Evolutionary conservation across 1,140 invertebrate species (phyloP), one percentile per base, ranked within the genome.

Genomic region (Probaryconus sp.): DNA sequence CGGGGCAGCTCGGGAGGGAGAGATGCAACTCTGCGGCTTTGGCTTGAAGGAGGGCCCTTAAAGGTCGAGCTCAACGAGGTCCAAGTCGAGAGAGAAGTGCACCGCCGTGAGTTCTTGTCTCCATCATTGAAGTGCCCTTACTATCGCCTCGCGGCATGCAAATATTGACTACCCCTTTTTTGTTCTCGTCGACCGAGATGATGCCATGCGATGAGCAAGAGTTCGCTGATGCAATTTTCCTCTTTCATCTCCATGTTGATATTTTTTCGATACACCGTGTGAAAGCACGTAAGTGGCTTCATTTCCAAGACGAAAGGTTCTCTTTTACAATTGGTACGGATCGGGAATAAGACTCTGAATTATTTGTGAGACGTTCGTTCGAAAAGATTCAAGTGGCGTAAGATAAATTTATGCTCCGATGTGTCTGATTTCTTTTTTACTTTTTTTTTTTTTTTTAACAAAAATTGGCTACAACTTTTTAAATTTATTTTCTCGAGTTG

Each of bases 91-190:
- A 20, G 5, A 75, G 60, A 74, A 61, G 65, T 58, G 68, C 61
- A 76, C 60, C n/a, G 63, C 18, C 64, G 77, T 63, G 60, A 67
- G 73, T 84, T 82, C 80, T 83, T 81, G 81, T 79, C 74, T 80
- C 72, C 50, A n/a, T 56, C 61, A 73, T 73, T 79, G 53, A 70
- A 84, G 84, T 79, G 76, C 80, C 77, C 84, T 86, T 80, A 58
- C 76, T 65, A 78, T 74, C 78, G 60, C 71, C 83, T 76, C 56
- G 77, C 77, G 76, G 84, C 84, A 84, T 83, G 79, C 83, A 87
- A 87, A 87, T 87, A 87, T 87, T 87, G 85, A 86, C 84, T 85
- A 77, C 79, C 65, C 72, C 67, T 77, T 77, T 72, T 72, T 71
- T 71, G 55, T 72, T 65, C 65, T 55, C 30, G 14, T 26, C 26